These are phyloP conservation scores for Oreotrochilus melanogaster DNA, from an alignment of 2,113 vertebrate species.

Conservation along the genomic window DNA sequence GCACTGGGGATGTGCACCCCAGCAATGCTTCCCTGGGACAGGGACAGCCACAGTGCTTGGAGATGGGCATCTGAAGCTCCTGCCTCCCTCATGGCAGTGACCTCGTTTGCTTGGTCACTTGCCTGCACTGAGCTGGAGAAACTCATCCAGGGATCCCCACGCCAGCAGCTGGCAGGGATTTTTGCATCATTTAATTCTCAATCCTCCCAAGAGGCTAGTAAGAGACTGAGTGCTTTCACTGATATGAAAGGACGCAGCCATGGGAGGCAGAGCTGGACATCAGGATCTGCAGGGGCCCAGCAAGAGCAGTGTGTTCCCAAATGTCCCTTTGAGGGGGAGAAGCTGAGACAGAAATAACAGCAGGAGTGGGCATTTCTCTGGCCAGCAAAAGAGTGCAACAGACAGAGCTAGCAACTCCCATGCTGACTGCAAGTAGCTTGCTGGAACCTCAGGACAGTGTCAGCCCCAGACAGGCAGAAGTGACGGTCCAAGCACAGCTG, in stretches of 20 bases:
- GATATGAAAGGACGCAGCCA: neutral
- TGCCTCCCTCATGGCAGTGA: fast-evolving
- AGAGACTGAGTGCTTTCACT: neutral
- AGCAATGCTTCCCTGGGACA: fast-evolving
- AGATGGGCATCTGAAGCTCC: fast-evolving
- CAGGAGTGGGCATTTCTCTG: neutral
- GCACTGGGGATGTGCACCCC: neutral
- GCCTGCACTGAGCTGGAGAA: fast-evolving
- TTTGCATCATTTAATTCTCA: constrained; percentile 38
- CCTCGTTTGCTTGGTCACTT: neutral
- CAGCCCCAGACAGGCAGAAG: neutral
- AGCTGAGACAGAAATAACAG: neutral
- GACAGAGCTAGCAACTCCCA: neutral
- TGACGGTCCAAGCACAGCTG: neutral
- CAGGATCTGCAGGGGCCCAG: fast-evolving
- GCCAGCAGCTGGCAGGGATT: constrained; percentile 9
- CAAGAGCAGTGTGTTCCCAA: neutral
- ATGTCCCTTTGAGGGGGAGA: neutral
- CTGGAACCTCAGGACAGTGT: neutral
- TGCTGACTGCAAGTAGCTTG: fast-evolving
- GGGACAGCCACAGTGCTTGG: fast-evolving
- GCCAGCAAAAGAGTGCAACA: neutral
- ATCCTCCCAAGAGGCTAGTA: neutral
- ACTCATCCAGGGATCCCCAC: neutral
- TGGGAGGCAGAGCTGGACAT: neutral